These are phyloP conservation scores for Propsilocerus akamusi DNA, from an alignment of 1,140 invertebrate genomes.

Conservation along the genomic window DNA sequence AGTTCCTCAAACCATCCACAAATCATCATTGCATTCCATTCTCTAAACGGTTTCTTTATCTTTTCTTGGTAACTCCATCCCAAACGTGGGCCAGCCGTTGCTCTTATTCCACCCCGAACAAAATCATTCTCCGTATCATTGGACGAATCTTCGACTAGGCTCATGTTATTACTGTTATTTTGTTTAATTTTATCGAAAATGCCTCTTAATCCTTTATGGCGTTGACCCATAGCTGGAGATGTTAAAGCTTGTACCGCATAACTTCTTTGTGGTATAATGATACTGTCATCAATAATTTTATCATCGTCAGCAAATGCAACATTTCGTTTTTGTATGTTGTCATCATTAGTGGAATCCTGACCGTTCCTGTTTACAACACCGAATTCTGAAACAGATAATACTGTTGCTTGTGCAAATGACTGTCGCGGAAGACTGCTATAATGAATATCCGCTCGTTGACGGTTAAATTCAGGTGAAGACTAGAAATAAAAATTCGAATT, in stretches of 20 bases:
- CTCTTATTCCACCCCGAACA: conserved; percentile 47
- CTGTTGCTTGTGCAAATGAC: conserved; percentile 22
- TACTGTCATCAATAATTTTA: conserved; percentile 33
- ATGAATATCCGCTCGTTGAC: conserved; percentile 46
- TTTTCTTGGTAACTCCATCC: conserved; percentile 34
- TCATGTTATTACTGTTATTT: conserved; percentile 31
- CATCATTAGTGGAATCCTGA: conserved; percentile 14
- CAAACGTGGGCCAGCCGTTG: conserved; percentile 57
- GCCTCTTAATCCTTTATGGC: conserved; percentile 35
- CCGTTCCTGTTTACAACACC: conserved; percentile 4
- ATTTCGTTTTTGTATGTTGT: conserved; percentile 20
- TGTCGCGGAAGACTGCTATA: conserved; percentile 65
- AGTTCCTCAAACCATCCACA: conserved; percentile 75
- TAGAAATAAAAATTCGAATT: conserved; percentile 24
- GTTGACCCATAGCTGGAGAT: conserved; percentile 29
- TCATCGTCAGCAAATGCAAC: conserved; percentile 44
- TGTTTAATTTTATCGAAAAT: conserved; percentile 52
- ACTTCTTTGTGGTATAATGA: conserved; percentile 17
- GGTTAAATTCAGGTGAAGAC: conserved; percentile 48
- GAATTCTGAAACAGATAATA: neutral
- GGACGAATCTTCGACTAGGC: conserved; percentile 31
- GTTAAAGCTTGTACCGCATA: conserved; percentile 29
- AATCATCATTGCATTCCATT: conserved; percentile 70
- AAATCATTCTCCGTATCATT: conserved; percentile 39
- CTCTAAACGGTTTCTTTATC: conserved; percentile 38